Percentiles rank a stretch among this genome's conserved stretches.
Conservation (phyloP, 2,888 invertebrate genomes). For the Eupelmus urozonus region DNA sequence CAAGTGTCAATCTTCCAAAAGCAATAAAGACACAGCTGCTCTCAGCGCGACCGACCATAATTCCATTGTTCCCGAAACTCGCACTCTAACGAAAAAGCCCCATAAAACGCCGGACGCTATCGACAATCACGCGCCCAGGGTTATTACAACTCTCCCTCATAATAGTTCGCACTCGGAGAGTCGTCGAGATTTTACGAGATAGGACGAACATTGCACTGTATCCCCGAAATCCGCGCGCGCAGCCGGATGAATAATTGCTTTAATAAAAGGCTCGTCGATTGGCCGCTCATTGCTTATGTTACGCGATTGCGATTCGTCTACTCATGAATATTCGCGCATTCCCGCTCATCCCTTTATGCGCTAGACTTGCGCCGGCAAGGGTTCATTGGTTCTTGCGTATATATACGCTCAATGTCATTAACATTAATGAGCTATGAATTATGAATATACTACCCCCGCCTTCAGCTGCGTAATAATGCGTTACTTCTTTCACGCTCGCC, state of each 20-base stretch:
- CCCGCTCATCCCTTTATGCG: neutral
- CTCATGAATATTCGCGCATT: constrained; percentile 50
- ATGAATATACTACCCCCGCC: constrained; percentile 33
- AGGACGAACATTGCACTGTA: neutral
- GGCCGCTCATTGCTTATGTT: neutral
- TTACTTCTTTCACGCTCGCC: neutral
- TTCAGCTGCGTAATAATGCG: constrained; percentile 15
- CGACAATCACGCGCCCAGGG: no score
- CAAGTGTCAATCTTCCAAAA: no score
- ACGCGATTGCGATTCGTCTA: no score
- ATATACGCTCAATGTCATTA: constrained; percentile 12
- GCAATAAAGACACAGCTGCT: no score
- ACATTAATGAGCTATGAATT: constrained; percentile 53
- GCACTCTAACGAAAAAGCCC: no score
- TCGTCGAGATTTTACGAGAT: neutral
- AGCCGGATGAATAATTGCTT: constrained; percentile 48
- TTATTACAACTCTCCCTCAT: no score
- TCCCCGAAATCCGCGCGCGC: neutral
- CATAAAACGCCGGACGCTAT: no score
- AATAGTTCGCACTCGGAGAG: no score
- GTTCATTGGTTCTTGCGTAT: neutral
- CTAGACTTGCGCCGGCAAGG: neutral
- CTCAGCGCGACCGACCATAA: no score
- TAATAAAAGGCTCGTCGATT: constrained; percentile 50
- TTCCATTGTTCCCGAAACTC: no score